phyloP scores from a whole-genome alignment of 2,113 vertebrate species.

The Epinephelus lanceolatus region DNA sequence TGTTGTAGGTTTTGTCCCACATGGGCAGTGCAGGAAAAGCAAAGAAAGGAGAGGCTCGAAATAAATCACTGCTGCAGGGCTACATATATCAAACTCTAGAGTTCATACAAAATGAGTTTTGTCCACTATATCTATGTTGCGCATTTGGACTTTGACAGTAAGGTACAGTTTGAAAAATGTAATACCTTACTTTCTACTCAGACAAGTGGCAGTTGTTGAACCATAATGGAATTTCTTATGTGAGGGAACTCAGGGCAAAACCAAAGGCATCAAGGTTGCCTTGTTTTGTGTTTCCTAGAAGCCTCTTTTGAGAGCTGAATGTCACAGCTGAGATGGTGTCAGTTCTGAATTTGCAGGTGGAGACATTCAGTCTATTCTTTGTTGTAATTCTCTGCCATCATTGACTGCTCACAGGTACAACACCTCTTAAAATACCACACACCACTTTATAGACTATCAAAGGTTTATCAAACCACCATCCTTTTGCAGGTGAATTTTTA shows the following conservation, averaged over 20 bases:
- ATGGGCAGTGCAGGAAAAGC: conserved; percentile 51
- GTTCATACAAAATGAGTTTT: conserved; percentile 77
- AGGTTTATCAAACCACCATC: background rate
- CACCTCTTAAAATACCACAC: background rate
- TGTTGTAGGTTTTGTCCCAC: conserved; percentile 62
- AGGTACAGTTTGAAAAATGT: conserved; percentile 69
- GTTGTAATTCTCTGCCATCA: background rate
- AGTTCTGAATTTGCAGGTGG: conserved; percentile 11
- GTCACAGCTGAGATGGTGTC: background rate
- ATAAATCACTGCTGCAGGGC: conserved; percentile 74
- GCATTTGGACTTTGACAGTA: conserved; percentile 70
- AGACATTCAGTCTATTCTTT: background rate
- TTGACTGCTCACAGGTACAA: background rate
- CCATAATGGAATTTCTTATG: conserved; percentile 70
- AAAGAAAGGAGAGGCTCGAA: conserved; percentile 65
- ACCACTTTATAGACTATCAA: background rate
- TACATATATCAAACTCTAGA: conserved; percentile 73
- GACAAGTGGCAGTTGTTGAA: conserved; percentile 70
- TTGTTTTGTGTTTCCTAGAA: conserved; percentile 36
- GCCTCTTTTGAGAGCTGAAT: conserved; percentile 21
- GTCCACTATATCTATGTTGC: conserved; percentile 66
- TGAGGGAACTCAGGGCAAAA: conserved; percentile 43
- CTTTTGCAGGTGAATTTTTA: background rate
- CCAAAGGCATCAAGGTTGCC: conserved; percentile 32
- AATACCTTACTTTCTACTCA: conserved; percentile 66